Conservation (phyloP, 1,140 invertebrate genomes). For the Drosophila ficusphila region DNA sequence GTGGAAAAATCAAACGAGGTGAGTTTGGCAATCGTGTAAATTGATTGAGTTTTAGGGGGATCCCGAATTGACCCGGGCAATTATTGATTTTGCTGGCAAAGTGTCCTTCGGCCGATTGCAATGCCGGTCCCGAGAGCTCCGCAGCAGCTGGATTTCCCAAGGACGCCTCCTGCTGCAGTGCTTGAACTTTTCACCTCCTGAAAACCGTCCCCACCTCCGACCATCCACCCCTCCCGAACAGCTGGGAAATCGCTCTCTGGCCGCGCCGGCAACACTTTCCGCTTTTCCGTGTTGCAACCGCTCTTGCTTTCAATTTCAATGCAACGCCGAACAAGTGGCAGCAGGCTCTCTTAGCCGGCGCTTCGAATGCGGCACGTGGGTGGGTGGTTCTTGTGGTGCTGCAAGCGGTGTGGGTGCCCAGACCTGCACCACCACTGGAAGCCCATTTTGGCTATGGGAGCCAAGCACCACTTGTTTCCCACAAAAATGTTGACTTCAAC, state of each 20-base stretch:
- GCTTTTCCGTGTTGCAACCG: conserved; percentile 36
- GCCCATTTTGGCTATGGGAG: neutral
- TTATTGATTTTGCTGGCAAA: conserved; percentile 68
- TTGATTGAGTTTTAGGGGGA: conserved; percentile 11
- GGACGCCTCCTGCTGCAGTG: conserved; percentile 56
- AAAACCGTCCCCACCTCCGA: neutral
- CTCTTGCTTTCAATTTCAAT: conserved; percentile 51
- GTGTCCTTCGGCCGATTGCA: conserved; percentile 66
- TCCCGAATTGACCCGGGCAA: conserved; percentile 22
- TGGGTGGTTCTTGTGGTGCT: conserved; percentile 2
- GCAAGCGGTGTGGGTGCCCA: conserved; percentile 39
- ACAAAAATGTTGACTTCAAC: neutral
- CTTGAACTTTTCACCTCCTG: conserved; percentile 64
- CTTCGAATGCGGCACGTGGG: conserved; percentile 20
- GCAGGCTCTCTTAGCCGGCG: conserved; percentile 11
- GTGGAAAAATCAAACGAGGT: conserved; percentile 55
- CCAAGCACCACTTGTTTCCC: conserved; percentile 52
- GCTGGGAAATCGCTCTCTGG: conserved; percentile 52
- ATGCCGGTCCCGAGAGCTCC: conserved; percentile 31
- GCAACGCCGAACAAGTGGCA: conserved; percentile 49
- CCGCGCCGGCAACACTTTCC: conserved; percentile 38
- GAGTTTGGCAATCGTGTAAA: conserved; percentile 55
- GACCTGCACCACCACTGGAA: conserved; percentile 22
- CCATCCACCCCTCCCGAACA: conserved; percentile 42
- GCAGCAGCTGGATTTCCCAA: conserved; percentile 48